A percentile compares a stretch with the other conserved stretches of the same genome.
Evolutionary conservation across 2,113 vertebrate species (phyloP).

Genomic region (Tichodroma muraria): DNA sequence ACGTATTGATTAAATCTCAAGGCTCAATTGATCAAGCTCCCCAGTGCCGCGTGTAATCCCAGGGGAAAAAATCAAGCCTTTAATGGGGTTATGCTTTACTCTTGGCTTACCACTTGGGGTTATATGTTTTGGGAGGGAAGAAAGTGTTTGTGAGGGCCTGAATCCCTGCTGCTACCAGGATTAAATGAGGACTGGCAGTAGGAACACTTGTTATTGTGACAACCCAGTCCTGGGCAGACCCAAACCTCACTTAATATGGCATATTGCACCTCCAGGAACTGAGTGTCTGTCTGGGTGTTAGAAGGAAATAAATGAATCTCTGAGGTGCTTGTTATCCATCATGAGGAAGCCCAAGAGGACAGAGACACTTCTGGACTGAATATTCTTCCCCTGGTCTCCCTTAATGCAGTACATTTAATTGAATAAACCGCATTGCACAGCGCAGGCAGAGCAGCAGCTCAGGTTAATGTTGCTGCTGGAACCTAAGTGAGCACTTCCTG

Average conservation of each 20-base stretch:
- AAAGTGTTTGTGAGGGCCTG: neutral
- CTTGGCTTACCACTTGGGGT: neutral
- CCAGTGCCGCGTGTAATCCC: neutral
- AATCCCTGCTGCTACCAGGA: neutral
- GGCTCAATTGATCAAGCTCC: conserved; percentile 37
- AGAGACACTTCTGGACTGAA: neutral
- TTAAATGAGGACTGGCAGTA: neutral
- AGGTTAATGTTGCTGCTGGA: neutral
- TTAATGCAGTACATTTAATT: neutral
- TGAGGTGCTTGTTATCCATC: neutral
- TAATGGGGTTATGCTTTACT: neutral
- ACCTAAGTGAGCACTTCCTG: neutral
- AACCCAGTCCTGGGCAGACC: neutral
- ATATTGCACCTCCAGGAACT: neutral
- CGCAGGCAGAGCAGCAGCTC: accelerated
- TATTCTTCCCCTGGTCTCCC: neutral
- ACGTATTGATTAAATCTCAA: conserved; percentile 24
- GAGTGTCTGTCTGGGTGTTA: neutral
- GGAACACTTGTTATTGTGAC: neutral
- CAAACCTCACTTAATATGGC: neutral
- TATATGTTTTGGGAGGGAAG: neutral
- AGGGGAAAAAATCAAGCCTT: neutral
- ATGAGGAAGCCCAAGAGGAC: neutral
- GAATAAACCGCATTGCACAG: neutral
- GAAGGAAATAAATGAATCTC: neutral